Base-by-base conservation (phyloP, 2,113 vertebrate species). In the Charina bottae region DNA sequence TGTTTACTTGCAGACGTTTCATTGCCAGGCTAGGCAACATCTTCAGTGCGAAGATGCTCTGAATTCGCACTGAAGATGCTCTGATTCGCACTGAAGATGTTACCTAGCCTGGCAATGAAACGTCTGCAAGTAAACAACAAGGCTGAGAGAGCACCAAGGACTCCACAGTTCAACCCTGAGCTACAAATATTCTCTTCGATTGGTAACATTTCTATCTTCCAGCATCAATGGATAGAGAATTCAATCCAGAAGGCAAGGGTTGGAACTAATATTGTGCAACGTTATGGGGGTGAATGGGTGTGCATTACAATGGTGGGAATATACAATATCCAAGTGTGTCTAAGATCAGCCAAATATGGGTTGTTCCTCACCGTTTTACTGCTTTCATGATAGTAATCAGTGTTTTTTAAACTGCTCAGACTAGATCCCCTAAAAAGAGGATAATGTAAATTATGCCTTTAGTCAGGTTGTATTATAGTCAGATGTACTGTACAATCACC, bases 181-280 rank as follows among this genome's bases (percentile, higher is more conserved):
- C n/a, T n/a, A n/a, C n/a, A n/a, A n/a, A n/a, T n/a, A n/a, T n/a
- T n/a, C n/a, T n/a, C n/a, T n/a, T n/a, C n/a, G n/a, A n/a, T n/a
- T n/a, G n/a, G n/a, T 78, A 55, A 78, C n/a, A 13, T 58, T 54
- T 90, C 24, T 54, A 37, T 85, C 13, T 54, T 59, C 3, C 7
- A 19, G 21, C 21, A 33, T 60, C 72, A 53, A 49, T 49, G 84
- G 53, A 23, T 42, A 13, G 1, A 53, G 60, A 78, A 90, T 92
- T 46, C 59, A 92, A 78, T 90, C 89, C 62, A 78, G 92, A 90
- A 78, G 84, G 84, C n/a, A 86, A 3, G 23, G 33, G n/a, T 8
- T 58, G 83, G 54, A 53, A 87, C 4, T 23, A 46, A 4, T 11
- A 68, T 2, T 88, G 24, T 37, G 26, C 56, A 90, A 58, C 64